Conservation (phyloP, 2,113 vertebrate genomes). For the Hiodon alosoides region DNA sequence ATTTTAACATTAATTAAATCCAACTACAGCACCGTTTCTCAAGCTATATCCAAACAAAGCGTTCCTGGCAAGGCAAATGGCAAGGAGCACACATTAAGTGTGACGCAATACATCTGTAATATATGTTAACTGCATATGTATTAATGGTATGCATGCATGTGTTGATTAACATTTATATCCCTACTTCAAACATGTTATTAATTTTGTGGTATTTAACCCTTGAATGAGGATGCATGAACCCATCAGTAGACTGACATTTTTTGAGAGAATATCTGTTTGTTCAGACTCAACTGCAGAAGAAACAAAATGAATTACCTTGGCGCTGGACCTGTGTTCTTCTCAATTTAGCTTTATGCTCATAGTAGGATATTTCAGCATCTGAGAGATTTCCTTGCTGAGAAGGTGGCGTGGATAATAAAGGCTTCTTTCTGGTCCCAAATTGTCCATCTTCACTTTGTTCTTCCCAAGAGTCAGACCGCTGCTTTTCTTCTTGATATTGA, state of each 20-base stretch:
- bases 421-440: constrained; percentile 71
- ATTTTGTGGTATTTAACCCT: constrained; percentile 59
- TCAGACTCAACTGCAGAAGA: too few species aligned
- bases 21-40: too few species aligned
- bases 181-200: constrained; percentile 52
- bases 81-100: too few species aligned
- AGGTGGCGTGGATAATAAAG: constrained; percentile 49
- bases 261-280: too few species aligned
- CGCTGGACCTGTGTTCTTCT: constrained; percentile 87
- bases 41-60: too few species aligned
- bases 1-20: too few species aligned
- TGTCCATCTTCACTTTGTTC: constrained; percentile 64
- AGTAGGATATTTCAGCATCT: constrained; percentile 80
- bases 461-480: constrained; percentile 76
- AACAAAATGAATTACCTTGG: constrained; percentile 56
- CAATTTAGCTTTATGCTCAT: constrained; percentile 91
- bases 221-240: constrained; percentile 64
- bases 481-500: constrained; percentile 94
- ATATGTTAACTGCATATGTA: too few species aligned
- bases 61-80: too few species aligned
- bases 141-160: too few species aligned
- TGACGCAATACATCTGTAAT: too few species aligned
- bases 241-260: constrained; percentile 55
- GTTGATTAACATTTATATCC: too few species aligned
- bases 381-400: constrained; percentile 41